Evolutionary conservation across 2,113 vertebrate species (phyloP).

Genomic region (Craseonycteris thonglongyai): DNA sequence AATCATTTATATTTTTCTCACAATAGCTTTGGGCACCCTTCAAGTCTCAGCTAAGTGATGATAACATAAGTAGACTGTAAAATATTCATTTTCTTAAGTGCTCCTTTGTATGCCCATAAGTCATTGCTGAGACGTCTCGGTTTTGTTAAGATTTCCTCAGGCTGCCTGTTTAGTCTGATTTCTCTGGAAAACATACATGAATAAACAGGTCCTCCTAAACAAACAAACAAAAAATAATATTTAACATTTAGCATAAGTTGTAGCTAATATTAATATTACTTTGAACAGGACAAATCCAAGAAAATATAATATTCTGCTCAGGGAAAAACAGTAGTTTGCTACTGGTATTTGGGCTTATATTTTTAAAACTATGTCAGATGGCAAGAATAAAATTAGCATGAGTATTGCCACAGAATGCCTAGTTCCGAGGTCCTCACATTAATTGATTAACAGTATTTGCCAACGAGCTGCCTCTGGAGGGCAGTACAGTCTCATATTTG

Average conservation of each 20-base stretch:
- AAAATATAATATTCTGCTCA: neutral
- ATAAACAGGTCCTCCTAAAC: neutral
- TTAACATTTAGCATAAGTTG: neutral
- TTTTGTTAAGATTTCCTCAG: neutral
- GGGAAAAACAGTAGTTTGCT: neutral
- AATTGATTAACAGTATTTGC: neutral
- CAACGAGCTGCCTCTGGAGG: conserved; percentile 64
- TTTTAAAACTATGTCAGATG: neutral
- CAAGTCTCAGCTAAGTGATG: conserved; percentile 9
- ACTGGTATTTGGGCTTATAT: neutral
- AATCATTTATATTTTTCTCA: neutral
- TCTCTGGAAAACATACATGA: conserved; percentile 10
- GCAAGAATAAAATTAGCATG: neutral
- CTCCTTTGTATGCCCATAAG: neutral
- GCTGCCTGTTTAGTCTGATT: neutral
- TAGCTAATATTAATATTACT: neutral
- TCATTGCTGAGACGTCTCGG: neutral
- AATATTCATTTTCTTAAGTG: neutral
- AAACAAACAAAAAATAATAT: neutral
- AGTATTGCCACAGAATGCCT: neutral
- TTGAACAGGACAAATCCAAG: neutral
- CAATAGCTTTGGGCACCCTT: neutral
- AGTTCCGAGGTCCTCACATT: neutral
- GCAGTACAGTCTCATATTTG: conserved; percentile 54
- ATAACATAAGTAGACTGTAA: conserved; percentile 10